Conservation (phyloP, 2,797 vertebrate species). For the Muscicapa comitata region DNA sequence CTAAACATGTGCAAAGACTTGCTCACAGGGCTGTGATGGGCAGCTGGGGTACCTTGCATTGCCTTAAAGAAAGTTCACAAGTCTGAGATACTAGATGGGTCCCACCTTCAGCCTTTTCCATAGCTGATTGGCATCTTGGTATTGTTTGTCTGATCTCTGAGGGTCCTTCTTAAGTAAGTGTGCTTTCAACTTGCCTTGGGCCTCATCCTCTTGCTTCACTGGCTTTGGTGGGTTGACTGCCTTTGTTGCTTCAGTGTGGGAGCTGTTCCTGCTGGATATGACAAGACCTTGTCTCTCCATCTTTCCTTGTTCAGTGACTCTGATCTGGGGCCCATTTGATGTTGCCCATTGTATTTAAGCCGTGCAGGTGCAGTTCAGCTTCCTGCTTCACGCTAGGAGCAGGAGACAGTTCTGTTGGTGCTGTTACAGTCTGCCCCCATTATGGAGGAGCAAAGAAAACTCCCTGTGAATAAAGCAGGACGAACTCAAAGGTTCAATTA, state of each 20-base stretch:
- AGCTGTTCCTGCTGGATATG: not conserved
- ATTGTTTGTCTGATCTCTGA: not conserved
- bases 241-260: not conserved
- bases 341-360: not conserved
- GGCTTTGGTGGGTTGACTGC: not conserved
- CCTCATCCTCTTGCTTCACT: not conserved
- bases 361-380: not conserved
- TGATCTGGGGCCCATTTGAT: not conserved
- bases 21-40: not conserved
- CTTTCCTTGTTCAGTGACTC: not conserved
- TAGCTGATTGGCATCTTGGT: not conserved
- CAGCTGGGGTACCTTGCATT: not conserved
- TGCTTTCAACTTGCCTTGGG: not conserved
- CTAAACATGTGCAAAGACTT: not conserved
- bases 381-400: accelerated
- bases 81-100: not conserved
- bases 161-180: not conserved
- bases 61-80: not conserved
- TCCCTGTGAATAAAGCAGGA: not conserved
- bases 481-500: accelerated
- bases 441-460: not conserved
- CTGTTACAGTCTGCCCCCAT: not conserved
- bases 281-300: not conserved
- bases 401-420: not conserved
- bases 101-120: not conserved